Evolutionary conservation across 2,888 invertebrate species (phyloP).

Genomic region (Coelogynopora nodosa): DNA sequence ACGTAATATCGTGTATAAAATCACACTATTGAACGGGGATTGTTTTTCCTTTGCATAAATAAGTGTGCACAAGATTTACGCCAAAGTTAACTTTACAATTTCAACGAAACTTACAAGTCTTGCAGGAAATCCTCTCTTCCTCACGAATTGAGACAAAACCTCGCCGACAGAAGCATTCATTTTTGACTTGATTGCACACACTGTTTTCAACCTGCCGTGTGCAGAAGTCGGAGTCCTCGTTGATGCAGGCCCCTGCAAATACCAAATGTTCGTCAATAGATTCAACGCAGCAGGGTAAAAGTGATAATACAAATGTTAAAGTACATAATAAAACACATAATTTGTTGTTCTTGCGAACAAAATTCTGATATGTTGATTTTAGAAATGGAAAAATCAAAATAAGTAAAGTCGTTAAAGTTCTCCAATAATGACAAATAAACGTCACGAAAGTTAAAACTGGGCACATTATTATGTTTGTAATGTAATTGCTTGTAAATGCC

Average conservation of each 20-base stretch:
- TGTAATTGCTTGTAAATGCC: too few relatives aligned
- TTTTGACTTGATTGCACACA: constrained; percentile 11
- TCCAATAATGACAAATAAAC: background rate
- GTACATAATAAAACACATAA: too few relatives aligned
- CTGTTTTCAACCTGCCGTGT: background rate
- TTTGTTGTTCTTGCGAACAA: too few relatives aligned
- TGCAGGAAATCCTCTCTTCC: constrained; percentile 1
- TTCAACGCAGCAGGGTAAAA: background rate
- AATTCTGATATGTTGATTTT: background rate
- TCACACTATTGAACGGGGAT: too few relatives aligned
- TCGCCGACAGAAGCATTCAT: constrained; percentile 16
- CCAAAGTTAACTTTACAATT: too few relatives aligned
- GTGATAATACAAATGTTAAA: too few relatives aligned
- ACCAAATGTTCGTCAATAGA: constrained; percentile 28
- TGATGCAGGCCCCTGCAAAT: constrained; percentile 10
- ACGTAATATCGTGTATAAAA: too few relatives aligned
- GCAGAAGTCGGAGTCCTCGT: background rate
- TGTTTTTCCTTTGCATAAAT: too few relatives aligned
- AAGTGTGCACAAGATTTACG: too few relatives aligned
- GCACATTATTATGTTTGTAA: too few relatives aligned
- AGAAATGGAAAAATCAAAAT: background rate
- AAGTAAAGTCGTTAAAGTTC: background rate
- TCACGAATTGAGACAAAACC: constrained; percentile 5
- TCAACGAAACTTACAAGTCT: constrained; percentile 21
- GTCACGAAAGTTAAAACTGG: background rate